Evolutionary conservation across 2,888 invertebrate species (phyloP), one percentile per base, ranked within the genome.

Genomic region (Idaea straminata): DNA sequence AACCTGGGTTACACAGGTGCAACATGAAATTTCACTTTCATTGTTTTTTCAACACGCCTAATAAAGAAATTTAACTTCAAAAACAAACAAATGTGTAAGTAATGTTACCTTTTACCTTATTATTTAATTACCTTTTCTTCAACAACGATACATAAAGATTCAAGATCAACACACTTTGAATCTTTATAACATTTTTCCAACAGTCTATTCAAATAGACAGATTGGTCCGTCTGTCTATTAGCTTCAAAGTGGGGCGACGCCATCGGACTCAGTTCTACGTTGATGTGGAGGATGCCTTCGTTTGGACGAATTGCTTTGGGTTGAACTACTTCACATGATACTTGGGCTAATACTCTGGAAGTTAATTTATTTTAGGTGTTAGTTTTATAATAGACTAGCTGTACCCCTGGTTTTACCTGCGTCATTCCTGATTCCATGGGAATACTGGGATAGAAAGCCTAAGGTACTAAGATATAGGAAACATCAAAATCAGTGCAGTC

Each of bases 111-210:
- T n/a, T n/a, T n/a, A n/a, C n/a, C n/a, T n/a, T n/a, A 36, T 25
- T 25, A 25, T 2, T 25, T 35, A 38, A n/a, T n/a, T 77, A 97
- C 97, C 94, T 98, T 97, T 90, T 98, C 97, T 81, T 97, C 98
- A 61, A 97, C 96, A 72, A 97, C 96, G 78, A 99, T 97, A 86
- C 99, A 99, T n/a, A 99, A 91, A 0, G 98, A 97, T 89, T 99
- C 99, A 66, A 98, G 93, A 88, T 99, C 99, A 61, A 99, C 92
- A 79, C 98, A 98, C 76, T 96, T 95, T 0, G 98, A 98, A 82
- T 98, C 98, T 81, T 97, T 97, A 66, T 98, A 95, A 81, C 97
- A 97, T 82, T 97, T 96, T 81, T 99, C 98, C 60, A 99, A 86
- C 59, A 97, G 92, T 73, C 98, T 94, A 76, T 96, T 97, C 4